Base-by-base conservation (phyloP, 2,888 invertebrate genomes). In the Scrobipalpa costella region DNA sequence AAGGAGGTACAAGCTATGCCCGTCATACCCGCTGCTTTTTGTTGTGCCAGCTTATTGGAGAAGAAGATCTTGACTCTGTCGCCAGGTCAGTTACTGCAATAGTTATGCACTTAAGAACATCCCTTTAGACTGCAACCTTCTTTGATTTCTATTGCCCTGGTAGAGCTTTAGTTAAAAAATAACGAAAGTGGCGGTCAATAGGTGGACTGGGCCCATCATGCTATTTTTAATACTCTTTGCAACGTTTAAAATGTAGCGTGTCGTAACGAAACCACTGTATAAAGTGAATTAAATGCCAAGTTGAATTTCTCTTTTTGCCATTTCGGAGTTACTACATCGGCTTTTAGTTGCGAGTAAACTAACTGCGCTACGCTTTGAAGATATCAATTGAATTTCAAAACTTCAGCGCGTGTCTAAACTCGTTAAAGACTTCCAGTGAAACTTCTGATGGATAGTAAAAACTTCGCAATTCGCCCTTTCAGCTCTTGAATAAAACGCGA, bases 1-100 rank as follows among this genome's bases (percentile, higher is more conserved):
- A 7, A 38, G 38, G 1, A 95, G 97, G 69, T 97, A 96, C 89
- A 95, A 97, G 79, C 91, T 98, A 68, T 98, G 98, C 84, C 93
- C 95, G 2, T 97, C 98, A 27, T 99, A 98, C 89, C 98, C 98
- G 19, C 95, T 95, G 50, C 93, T 95, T 70, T 90, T 98, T 66
- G 93, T 98, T 66, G 97, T 98, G 72, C 99, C 99, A 11, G 95
- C 95, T 57, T 94, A 95, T 99, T 72, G 93, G 94, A 38, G 98
- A 99, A n/a, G n/a, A n/a, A n/a, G n/a, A n/a, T n/a, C n/a, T n/a
- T n/a, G n/a, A n/a, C n/a, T n/a, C 93, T 57, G 97, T 97, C 34
- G 97, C 98, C 49, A 49, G 49, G 49, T 49, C 1, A 19, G 49
- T 9, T n/a, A n/a, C n/a, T n/a, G n/a, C n/a, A n/a, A n/a, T n/a